Conservation (phyloP, 2,113 vertebrate genomes). For the Periophthalmodon schlosseri region DNA sequence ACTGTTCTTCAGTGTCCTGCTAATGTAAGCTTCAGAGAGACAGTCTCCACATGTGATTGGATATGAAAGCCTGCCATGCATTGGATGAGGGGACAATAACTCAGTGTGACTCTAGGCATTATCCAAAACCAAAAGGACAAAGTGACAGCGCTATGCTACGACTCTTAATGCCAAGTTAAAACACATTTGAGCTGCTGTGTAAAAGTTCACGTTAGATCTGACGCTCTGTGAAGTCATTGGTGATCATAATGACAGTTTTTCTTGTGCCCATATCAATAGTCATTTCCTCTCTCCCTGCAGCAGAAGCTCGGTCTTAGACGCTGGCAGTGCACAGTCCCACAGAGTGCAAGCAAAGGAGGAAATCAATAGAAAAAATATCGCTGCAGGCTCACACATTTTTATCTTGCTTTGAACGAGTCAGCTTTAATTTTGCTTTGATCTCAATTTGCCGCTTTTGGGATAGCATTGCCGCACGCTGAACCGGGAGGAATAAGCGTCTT, state of each 20-base stretch:
- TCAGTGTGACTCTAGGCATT: conserved; percentile 30
- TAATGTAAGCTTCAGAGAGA: conserved; percentile 71
- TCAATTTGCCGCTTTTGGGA: conserved; percentile 81
- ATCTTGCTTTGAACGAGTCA: conserved; percentile 82
- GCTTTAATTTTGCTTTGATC: conserved; percentile 85
- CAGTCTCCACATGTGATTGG: conserved; percentile 64
- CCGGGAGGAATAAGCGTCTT: conserved; percentile 65
- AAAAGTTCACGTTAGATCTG: conserved; percentile 52
- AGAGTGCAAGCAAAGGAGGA: conserved; percentile 71
- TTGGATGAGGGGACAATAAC: conserved; percentile 63
- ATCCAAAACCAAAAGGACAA: conserved; percentile 37
- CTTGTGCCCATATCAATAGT: conserved; percentile 64
- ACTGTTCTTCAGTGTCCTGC: conserved; percentile 51
- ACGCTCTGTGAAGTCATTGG: conserved; percentile 49
- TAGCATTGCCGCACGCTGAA: conserved; percentile 71
- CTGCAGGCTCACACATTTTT: conserved; percentile 80
- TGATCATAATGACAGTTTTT: conserved; percentile 66
- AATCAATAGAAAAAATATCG: conserved; percentile 81
- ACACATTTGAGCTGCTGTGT: conserved; percentile 42
- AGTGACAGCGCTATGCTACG: conserved; percentile 27
- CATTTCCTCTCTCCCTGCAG: conserved; percentile 64
- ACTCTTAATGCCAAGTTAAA: conserved; percentile 46
- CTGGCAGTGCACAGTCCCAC: conserved; percentile 63
- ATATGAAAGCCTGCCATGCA: conserved; percentile 55
- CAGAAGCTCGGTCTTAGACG: conserved; percentile 55